Evolutionary conservation across 2,888 invertebrate species (phyloP), one percentile per base, ranked within the genome.

Genomic region (Nomada flava): DNA sequence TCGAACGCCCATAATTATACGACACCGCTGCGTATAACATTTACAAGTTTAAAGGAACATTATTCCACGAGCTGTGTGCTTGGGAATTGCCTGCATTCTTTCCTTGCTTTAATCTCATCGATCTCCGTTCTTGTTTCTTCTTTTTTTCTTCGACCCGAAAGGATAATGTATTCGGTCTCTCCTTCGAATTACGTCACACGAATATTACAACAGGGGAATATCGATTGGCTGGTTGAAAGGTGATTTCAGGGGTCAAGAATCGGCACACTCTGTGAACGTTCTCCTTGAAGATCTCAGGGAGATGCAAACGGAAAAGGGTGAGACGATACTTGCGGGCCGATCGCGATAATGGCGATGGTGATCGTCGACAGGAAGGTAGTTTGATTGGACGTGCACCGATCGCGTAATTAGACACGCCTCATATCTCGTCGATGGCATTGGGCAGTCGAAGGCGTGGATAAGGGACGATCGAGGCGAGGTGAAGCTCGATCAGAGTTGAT

Each of bases 371-470:
- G 91, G 91, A 91, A 89, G 91, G 86, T 84, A 89, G 84, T 89
- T 91, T 88, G 91, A 91, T 91, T 90, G 91, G 90, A 87, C 87
- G 90, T 88, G 86, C 88, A 86, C 89, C 90, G 90, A 91, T 92
- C 90, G 88, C 86, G 91, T 91, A 92, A 93, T 93, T 93, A 92
- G 93, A 92, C 92, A 93, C 92, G 92, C 90, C 92, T 93, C 92
- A 92, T 92, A 92, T 92, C 91, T 91, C 90, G 85, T 90, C 89
- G 90, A 91, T 91, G 89, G 89, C 86, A 89, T 83, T 89, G 88
- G 83, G 80, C 83, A 84, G 76, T 76, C 62, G 44, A 42, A 60
- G 63, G 55, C 57, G 63, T 53, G 55, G 71, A 50, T 57, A 59
- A 50, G 74, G 44, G 68, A 18, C 29, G 57, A 65, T 36, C 77